A percentile compares a stretch with the other conserved stretches of the same genome.
Conservation (phyloP, 2,113 vertebrate genomes). For the Pleuronectes platessa region DNA sequence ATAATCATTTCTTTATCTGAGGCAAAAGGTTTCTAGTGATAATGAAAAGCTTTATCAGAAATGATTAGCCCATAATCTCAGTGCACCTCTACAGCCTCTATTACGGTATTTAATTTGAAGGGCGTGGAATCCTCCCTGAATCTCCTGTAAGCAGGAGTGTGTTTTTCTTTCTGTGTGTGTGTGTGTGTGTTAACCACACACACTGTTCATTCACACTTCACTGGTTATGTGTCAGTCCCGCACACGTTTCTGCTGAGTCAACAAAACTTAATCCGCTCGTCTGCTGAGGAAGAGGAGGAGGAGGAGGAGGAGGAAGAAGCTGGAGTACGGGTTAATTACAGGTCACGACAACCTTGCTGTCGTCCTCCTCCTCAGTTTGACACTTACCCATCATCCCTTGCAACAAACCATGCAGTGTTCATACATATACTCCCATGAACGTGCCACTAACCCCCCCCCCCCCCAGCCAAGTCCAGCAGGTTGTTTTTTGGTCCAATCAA, state of each 20-base stretch:
- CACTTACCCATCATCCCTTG: neutral
- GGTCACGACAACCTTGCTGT: slow-evolving; percentile 36
- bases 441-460: neutral
- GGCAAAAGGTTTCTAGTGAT: neutral
- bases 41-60: too few species aligned
- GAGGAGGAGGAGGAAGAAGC: neutral
- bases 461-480: neutral
- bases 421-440: neutral
- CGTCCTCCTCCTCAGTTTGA: neutral
- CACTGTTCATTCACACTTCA: slow-evolving; percentile 47
- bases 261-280: slow-evolving; percentile 45
- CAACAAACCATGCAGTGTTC: neutral
- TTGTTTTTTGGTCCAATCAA: too few species aligned
- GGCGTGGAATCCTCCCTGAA: neutral
- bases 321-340: slow-evolving; percentile 40
- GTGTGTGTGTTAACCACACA: neutral
- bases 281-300: slow-evolving; percentile 3
- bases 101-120: slow-evolving; percentile 53
- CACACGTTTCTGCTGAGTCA: slow-evolving; percentile 56
- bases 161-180: neutral
- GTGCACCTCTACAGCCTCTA: slow-evolving; percentile 30
- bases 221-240: slow-evolving; percentile 24
- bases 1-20: too few species aligned
- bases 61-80: slow-evolving; percentile 15
- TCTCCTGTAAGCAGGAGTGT: neutral